phyloP scores from a whole-genome alignment of 2,113 vertebrate species.

The Maccullochella peelii region DNA sequence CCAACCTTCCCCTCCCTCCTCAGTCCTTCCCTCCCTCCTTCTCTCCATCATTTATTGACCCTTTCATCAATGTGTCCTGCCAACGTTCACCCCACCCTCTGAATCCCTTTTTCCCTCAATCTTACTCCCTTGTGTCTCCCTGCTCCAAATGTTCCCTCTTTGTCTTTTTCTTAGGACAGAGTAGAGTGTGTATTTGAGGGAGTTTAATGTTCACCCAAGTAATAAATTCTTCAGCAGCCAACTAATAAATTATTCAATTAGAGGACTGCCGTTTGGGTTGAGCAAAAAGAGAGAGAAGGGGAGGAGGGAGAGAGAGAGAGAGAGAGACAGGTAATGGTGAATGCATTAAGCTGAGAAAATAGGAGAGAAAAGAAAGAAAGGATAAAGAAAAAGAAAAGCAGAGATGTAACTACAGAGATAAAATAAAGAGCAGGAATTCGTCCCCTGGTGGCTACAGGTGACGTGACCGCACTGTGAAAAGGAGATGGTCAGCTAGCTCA shows the following conservation, averaged over 20 bases:
- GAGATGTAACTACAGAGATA: background rate
- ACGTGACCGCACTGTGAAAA: background rate
- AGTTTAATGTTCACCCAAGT: slow-evolving; percentile 52
- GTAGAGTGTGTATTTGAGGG: slow-evolving; percentile 1
- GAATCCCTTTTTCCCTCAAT: slow-evolving; percentile 18
- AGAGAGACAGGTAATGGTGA: background rate
- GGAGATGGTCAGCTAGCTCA: background rate
- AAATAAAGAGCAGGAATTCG: background rate
- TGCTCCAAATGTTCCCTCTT: slow-evolving; percentile 21
- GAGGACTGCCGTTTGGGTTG: slow-evolving; percentile 24
- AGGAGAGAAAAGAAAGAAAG: background rate
- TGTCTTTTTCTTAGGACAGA: slow-evolving; percentile 11
- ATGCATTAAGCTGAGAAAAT: background rate
- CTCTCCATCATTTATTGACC: slow-evolving; percentile 3
- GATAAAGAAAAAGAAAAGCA: background rate
- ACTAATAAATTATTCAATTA: slow-evolving; percentile 70
- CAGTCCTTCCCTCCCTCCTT: background rate
- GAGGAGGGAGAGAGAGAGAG: background rate
- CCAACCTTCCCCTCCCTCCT: background rate
- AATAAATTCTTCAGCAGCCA: slow-evolving; percentile 53
- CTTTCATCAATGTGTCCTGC: slow-evolving; percentile 25
- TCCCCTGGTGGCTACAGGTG: background rate
- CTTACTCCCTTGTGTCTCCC: slow-evolving; percentile 10
- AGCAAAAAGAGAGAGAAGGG: background rate
- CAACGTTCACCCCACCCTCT: background rate